These are phyloP conservation scores for Orgyia antiqua DNA, from an alignment of 2,888 invertebrate genomes.

Conservation along the genomic window DNA sequence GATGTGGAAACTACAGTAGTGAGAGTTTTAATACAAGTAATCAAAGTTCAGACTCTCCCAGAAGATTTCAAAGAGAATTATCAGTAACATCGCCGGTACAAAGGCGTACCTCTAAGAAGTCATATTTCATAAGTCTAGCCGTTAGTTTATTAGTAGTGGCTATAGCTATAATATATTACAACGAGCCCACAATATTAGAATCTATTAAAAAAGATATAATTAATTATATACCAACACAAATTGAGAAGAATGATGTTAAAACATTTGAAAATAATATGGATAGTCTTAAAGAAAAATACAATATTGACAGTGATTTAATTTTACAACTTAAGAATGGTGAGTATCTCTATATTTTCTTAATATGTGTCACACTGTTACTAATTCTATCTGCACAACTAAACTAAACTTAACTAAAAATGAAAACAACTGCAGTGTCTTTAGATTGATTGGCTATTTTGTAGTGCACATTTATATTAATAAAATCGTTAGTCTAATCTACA, in stretches of 20 bases:
- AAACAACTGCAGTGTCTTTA: no score
- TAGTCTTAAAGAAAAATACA: conserved; percentile 47
- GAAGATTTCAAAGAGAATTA: conserved; percentile 5
- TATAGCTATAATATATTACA: conserved; percentile 9
- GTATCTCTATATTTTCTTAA: conserved; percentile 9
- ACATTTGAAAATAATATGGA: conserved; percentile 50
- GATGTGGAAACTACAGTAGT: conserved; percentile 8
- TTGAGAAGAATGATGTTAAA: conserved; percentile 34
- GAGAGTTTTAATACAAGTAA: conserved; percentile 8
- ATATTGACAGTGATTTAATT: conserved; percentile 47
- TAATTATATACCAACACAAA: conserved; percentile 17
- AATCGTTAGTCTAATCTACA: no score
- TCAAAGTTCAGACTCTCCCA: conserved; percentile 5
- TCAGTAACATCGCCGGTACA: conserved; percentile 4
- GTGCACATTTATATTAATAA: no score
- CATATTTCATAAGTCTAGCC: conserved; percentile 4
- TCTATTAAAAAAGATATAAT: conserved; percentile 5
- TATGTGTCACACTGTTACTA: no score
- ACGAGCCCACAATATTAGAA: conserved; percentile 4
- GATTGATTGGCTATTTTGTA: no score
- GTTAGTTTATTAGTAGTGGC: conserved; percentile 9
- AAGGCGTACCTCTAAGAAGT: no score
- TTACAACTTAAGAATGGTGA: conserved; percentile 57
- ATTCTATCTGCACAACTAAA: no score
- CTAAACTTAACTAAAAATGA: no score